A percentile compares a stretch with the other conserved stretches of the same genome.
Conservation (phyloP, 2,113 vertebrate genomes). For the Spea bombifrons region DNA sequence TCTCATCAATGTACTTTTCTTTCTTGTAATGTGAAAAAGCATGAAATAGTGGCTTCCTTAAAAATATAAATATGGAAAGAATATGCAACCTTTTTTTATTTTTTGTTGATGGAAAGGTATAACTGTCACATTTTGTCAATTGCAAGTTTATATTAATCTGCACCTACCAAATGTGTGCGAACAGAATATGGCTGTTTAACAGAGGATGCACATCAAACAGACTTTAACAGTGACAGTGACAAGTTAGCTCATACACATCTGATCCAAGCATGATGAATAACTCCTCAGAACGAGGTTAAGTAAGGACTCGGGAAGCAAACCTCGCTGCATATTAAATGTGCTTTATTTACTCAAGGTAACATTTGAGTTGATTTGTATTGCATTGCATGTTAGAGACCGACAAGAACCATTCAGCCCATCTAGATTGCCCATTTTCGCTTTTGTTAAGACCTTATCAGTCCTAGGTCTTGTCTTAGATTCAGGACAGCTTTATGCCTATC, state of each 20-base stretch:
- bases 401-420: no score
- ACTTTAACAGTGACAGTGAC: neutral
- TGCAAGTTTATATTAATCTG: neutral
- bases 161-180: neutral
- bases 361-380: no score
- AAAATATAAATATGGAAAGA: no score
- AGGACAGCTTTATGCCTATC: no score
- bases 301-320: neutral
- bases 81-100: neutral
- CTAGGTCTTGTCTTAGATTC: no score
- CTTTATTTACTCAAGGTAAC: neutral
- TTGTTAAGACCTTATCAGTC: no score
- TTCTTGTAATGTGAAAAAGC: no score
- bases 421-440: no score
- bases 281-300: neutral
- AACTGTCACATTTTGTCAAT: neutral
- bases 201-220: constrained; percentile 2
- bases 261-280: constrained; percentile 3
- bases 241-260: neutral
- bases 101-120: neutral
- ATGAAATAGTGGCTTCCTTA: no score
- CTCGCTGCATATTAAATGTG: neutral
- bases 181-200: constrained; percentile 3
- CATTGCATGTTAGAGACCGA: no score
- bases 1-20: no score